These are phyloP conservation scores for Montipora cactus DNA, from an alignment of 64 coral and sea anemone species.

Conservation along the genomic window DNA sequence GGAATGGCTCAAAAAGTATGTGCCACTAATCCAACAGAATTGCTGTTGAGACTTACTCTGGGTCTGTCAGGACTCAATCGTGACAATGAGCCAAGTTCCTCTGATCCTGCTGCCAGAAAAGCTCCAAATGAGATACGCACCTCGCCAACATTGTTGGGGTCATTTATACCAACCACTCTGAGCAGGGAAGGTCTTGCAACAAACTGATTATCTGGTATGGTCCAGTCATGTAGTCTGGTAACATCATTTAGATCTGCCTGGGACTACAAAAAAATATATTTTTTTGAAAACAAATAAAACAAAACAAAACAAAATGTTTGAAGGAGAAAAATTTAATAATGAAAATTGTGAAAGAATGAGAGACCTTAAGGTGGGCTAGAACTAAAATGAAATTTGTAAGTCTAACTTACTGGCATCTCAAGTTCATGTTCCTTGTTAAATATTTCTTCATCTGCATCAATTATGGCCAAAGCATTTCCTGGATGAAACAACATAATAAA, in stretches of 20 bases:
- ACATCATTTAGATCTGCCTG: slow-evolving; percentile 42
- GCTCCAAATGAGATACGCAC: slow-evolving; percentile 93
- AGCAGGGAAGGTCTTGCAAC: slow-evolving; percentile 57
- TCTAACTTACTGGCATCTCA: slow-evolving; percentile 68
- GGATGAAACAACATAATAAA: neutral
- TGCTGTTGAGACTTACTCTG: slow-evolving; percentile 66
- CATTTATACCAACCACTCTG: slow-evolving; percentile 86
- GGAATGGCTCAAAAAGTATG: no score
- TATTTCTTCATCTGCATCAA: slow-evolving; percentile 84
- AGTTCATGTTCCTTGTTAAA: slow-evolving; percentile 87
- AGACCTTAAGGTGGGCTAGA: no score
- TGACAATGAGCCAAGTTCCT: slow-evolving; percentile 76
- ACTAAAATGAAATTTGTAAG: neutral
- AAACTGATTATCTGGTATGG: slow-evolving; percentile 76
- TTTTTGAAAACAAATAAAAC: neutral
- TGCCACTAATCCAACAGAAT: no score
- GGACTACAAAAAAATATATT: slow-evolving; percentile 25
- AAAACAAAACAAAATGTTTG: no score
- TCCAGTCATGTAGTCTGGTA: slow-evolving; percentile 75
- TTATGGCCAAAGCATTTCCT: slow-evolving; percentile 73
- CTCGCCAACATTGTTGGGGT: slow-evolving; percentile 84
- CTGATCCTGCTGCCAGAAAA: slow-evolving; percentile 84
- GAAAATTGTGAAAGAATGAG: no score
- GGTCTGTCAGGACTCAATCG: slow-evolving; percentile 74
- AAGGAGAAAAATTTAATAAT: no score